phyloP scores from a whole-genome alignment of 2,113 vertebrate genomes.

The Daphoenositta chrysoptera region DNA sequence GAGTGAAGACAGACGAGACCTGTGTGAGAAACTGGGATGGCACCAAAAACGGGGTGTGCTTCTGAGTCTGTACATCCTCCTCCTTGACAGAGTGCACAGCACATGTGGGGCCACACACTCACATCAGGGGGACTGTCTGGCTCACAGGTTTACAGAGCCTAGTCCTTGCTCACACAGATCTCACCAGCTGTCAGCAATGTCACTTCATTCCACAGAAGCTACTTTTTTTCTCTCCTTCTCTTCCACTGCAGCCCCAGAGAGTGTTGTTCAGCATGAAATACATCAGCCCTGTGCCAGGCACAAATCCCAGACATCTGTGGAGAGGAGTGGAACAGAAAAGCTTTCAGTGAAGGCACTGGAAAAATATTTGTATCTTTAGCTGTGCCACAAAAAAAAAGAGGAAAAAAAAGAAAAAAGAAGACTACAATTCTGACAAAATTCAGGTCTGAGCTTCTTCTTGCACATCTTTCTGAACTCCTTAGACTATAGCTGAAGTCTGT shows the following conservation, averaged over 20 bases:
- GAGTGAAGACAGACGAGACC: not conserved
- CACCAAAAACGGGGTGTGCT: not conserved
- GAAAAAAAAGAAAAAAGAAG: too few relatives aligned
- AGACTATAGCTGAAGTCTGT: not conserved
- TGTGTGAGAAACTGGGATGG: not conserved
- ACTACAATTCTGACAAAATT: not conserved
- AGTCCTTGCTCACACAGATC: not conserved
- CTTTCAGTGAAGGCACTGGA: not conserved
- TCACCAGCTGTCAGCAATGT: not conserved
- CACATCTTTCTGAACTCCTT: not conserved
- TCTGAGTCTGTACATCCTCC: not conserved
- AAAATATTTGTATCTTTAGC: not conserved
- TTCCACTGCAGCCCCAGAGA: not conserved
- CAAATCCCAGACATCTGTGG: not conserved
- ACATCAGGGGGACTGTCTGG: fast-evolving
- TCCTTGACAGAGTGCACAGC: not conserved
- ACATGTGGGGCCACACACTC: fast-evolving
- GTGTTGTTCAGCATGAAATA: not conserved
- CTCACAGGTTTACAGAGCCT: not conserved
- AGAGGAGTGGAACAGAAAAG: not conserved
- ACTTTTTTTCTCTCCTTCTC: not conserved
- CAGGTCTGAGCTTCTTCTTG: not conserved
- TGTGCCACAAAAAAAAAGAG: not conserved
- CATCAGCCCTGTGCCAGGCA: not conserved
- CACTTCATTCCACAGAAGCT: not conserved